Conservation (phyloP, 2,113 vertebrate species). For the Lathamus discolor region DNA sequence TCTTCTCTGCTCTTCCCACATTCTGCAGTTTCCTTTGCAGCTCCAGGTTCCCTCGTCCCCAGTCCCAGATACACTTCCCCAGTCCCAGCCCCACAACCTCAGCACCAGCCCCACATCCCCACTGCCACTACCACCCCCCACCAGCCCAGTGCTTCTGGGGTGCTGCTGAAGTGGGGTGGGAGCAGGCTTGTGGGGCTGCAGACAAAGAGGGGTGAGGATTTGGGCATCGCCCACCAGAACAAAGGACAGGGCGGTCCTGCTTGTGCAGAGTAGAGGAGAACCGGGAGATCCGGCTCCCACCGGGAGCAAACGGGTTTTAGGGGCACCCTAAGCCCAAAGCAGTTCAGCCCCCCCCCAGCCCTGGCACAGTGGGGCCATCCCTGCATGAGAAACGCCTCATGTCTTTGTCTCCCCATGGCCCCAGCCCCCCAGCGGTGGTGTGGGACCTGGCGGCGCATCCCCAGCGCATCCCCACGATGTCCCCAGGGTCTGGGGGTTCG, state of each 20-base stretch:
- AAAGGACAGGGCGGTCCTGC: background rate
- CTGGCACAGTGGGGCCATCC: fast-evolving
- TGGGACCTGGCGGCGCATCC: background rate
- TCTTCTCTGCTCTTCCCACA: background rate
- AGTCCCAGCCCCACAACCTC: fast-evolving
- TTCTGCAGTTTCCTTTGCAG: background rate
- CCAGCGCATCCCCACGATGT: background rate
- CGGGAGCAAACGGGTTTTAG: background rate
- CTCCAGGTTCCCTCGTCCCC: background rate
- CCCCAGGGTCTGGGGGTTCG: background rate
- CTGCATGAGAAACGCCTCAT: background rate
- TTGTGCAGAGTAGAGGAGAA: fast-evolving
- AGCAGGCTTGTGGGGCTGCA: background rate
- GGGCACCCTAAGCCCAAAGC: background rate
- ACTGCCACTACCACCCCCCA: fast-evolving
- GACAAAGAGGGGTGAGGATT: background rate
- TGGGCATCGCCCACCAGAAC: conserved; percentile 21
- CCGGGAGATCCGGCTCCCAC: background rate
- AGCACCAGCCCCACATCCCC: background rate
- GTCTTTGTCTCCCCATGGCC: background rate
- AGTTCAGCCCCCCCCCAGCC: background rate
- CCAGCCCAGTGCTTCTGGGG: background rate
- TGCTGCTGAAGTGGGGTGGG: background rate
- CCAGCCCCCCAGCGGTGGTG: fast-evolving
- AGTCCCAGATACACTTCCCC: background rate